Percentiles rank a stretch among this genome's conserved stretches.
These are phyloP conservation scores for Acipenser oxyrinchus DNA, from an alignment of 2,797 vertebrate genomes.

Conservation along the genomic window DNA sequence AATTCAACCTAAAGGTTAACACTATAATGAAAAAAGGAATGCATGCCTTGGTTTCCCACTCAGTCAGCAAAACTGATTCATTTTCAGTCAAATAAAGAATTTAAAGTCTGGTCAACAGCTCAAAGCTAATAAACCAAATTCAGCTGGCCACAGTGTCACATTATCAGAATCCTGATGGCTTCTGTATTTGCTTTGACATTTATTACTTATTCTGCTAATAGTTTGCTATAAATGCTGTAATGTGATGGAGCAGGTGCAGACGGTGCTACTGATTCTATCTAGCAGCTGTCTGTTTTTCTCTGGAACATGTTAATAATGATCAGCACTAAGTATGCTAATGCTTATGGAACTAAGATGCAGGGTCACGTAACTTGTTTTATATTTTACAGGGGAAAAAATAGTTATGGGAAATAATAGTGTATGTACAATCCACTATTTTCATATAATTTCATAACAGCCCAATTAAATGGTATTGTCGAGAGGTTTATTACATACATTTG, in stretches of 20 bases:
- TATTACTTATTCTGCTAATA: constrained; percentile 33
- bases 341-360: constrained; percentile 33
- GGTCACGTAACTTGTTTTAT: constrained; percentile 21
- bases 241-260: constrained; percentile 42
- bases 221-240: constrained; percentile 35
- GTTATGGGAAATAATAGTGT: no score
- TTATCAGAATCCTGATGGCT: background rate
- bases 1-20: no score
- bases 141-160: constrained; percentile 2
- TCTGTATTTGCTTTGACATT: constrained; percentile 19
- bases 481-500: no score
- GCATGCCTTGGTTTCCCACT: no score
- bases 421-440: no score
- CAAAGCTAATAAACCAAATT: constrained; percentile 15
- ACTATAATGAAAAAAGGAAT: no score
- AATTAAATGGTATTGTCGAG: no score
- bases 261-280: constrained; percentile 49
- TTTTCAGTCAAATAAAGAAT: no score
- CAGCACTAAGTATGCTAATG: constrained; percentile 39
- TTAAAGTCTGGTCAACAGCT: no score
- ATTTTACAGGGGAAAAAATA: background rate
- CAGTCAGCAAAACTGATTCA: no score
- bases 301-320: constrained; percentile 38
- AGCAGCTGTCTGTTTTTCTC: constrained; percentile 57
- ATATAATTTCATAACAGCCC: no score